Evolutionary conservation across 2,797 vertebrate genomes (phyloP).

Genomic region (Typhlichthys subterraneus): DNA sequence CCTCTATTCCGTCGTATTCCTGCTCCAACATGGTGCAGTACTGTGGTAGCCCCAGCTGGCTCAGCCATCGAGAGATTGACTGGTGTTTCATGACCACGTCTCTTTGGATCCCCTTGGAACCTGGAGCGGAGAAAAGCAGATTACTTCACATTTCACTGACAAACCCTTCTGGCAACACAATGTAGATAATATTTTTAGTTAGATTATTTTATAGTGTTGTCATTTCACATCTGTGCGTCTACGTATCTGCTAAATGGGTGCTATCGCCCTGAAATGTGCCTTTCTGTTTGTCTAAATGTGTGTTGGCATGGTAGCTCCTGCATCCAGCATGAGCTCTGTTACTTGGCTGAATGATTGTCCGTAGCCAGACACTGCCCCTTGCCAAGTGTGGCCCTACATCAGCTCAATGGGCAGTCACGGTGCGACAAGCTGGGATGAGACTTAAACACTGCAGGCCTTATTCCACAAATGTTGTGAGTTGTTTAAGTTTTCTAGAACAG

Average conservation of each 20-base stretch:
- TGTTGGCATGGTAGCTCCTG: not conserved
- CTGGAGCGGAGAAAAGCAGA: constrained; percentile 8
- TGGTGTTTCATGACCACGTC: constrained; percentile 76
- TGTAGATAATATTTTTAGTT: too few species aligned
- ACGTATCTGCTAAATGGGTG: not conserved
- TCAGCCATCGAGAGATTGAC: constrained; percentile 80
- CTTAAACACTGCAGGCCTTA: constrained; percentile 17
- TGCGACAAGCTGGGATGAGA: not conserved
- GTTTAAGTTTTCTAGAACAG: too few species aligned
- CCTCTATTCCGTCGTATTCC: constrained; percentile 79
- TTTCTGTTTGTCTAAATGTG: not conserved
- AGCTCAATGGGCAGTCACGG: constrained; percentile 8
- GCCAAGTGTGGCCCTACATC: constrained; percentile 27
- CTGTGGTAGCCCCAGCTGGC: constrained; percentile 79
- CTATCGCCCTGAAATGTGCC: not conserved
- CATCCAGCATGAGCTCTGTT: not conserved
- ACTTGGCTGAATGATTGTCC: not conserved
- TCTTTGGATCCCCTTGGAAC: not conserved
- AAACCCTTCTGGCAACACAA: too few species aligned
- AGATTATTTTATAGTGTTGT: too few species aligned
- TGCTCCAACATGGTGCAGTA: constrained; percentile 78
- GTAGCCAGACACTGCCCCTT: not conserved
- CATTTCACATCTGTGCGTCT: too few species aligned
- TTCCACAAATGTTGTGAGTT: too few species aligned
- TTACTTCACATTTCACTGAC: not conserved